Evolutionary conservation across 1,140 invertebrate genomes (phyloP).

Genomic region (Calliphora vicina): DNA sequence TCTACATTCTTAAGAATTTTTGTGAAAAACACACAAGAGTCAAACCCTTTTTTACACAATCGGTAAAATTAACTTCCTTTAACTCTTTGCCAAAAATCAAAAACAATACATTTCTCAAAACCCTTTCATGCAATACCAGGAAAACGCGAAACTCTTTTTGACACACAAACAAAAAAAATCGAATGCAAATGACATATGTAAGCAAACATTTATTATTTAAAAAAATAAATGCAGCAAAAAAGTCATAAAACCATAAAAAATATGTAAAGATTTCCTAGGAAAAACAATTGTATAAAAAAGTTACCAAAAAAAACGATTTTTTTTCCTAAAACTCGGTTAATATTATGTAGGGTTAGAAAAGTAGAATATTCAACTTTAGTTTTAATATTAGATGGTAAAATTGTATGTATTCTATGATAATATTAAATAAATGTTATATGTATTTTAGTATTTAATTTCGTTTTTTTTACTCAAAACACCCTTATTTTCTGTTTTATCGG

Average conservation of each 20-base stretch:
- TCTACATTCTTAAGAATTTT: neutral
- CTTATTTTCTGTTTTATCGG: neutral
- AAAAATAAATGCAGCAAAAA: neutral
- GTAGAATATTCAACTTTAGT: neutral
- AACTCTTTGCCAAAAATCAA: neutral
- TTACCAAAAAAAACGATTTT: too few relatives aligned
- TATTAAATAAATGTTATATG: neutral
- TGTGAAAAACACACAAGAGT: neutral
- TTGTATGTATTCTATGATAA: neutral
- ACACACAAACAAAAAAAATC: neutral
- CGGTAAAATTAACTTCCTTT: neutral
- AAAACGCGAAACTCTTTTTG: slow-evolving; percentile 9
- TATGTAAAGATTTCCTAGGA: neutral
- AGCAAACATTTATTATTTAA: neutral
- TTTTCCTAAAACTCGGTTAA: neutral
- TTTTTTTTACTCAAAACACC: neutral
- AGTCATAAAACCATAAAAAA: neutral
- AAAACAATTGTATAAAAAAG: neutral
- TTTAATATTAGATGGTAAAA: neutral
- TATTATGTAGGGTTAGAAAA: neutral
- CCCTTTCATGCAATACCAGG: neutral
- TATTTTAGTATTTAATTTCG: neutral
- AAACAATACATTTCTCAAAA: neutral
- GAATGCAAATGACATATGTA: neutral
- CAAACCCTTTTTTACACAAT: neutral